Percentiles rank a stretch among this genome's conserved stretches.
Evolutionary conservation across 1,140 invertebrate genomes (phyloP).

Genomic region (Diachasma alloeum): DNA sequence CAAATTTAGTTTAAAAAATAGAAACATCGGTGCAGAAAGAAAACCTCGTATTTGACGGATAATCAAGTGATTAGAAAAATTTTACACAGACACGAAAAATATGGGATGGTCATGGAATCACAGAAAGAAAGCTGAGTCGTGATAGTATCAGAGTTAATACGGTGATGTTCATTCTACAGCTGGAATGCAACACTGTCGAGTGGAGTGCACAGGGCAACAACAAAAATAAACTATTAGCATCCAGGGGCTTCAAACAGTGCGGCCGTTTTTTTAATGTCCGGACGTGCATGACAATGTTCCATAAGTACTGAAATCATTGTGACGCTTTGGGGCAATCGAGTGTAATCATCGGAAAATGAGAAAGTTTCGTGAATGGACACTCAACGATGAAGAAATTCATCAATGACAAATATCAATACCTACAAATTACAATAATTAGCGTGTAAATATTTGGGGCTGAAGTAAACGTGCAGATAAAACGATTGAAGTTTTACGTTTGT

Average conservation of each 20-base stretch:
- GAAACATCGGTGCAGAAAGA: not conserved
- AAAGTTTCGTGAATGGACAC: not conserved
- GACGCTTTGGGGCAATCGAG: not conserved
- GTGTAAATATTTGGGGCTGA: not conserved
- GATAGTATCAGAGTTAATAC: conserved; percentile 13
- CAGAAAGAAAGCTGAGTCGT: conserved; percentile 56
- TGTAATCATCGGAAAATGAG: not conserved
- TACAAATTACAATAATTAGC: not conserved
- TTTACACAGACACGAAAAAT: conserved; percentile 36
- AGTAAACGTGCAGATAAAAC: not conserved
- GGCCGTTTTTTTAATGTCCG: not conserved
- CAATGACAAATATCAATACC: not conserved
- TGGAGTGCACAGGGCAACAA: not conserved
- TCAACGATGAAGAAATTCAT: not conserved
- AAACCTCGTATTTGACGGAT: not conserved
- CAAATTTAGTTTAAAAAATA: not conserved
- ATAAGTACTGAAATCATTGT: not conserved
- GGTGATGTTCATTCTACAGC: not conserved
- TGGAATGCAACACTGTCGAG: conserved; percentile 17
- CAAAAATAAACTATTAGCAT: not conserved
- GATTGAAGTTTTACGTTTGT: not conserved
- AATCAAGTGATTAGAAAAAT: conserved; percentile 11
- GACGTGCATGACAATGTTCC: not conserved
- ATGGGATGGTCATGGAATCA: conserved; percentile 66
- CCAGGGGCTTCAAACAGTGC: not conserved